Evolutionary conservation across 2,113 vertebrate species (phyloP), one percentile per base, ranked within the genome.

Genomic region (Oncorhynchus keta): DNA sequence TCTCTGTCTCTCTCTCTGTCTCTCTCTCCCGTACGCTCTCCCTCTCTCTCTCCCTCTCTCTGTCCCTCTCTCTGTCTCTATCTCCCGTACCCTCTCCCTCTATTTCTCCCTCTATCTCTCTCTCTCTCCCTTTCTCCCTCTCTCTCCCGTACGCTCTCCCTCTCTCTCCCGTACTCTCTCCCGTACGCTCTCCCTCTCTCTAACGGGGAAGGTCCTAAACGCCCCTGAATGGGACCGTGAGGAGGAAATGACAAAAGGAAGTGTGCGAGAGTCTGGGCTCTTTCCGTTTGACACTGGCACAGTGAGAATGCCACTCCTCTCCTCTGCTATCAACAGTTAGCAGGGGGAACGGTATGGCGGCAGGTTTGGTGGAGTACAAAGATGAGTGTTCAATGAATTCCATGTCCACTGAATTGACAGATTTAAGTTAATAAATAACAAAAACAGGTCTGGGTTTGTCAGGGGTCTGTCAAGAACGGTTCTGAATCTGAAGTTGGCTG

Each of bases 241-340:
- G 72, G 76, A 92, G 92, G 92, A 93, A 93, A 91, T 73, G 72
- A 79, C 78, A 83, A 81, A 91, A 91, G 92, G 92, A 93, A 93
- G 89, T 87, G 81, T 81, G 87, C 59, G 66, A 26, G 45, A 83
- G 87, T 82, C 78, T 85, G 72, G 72, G 83, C 85, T 88, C 84
- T 92, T 92, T 93, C 86, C 84, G 80, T 90, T 90, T 90, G 75
- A 84, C 75, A 73, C 71, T 85, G 71, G 73, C n/a, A 51, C 64
- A 61, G 76, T 69, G 75, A 67, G 64, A 77, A 78, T 70, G 62
- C 83, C 67, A 51, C 72, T 79, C 20, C 81, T 71, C 51, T 57
- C 62, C 26, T 68, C 75, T 62, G 51, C 32, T 68, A 70, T 85
- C 82, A 82, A 69, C 68, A 79, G 51, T 74, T 71, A 81, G 55